These are phyloP conservation scores for Oenanthe melanoleuca DNA, from an alignment of 2,113 vertebrate genomes.

Conservation along the genomic window DNA sequence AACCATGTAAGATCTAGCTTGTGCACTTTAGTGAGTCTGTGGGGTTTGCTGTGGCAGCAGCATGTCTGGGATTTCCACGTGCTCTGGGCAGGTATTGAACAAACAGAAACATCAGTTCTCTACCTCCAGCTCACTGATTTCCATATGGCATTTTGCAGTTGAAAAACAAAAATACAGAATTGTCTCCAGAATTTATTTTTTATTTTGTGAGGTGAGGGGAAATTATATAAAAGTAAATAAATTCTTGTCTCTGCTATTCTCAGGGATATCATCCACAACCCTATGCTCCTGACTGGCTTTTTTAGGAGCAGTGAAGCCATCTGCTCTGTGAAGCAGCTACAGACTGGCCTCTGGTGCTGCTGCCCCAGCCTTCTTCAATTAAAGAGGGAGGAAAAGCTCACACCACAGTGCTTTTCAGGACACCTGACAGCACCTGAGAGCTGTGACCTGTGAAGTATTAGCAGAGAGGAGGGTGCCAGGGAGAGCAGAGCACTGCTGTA, in stretches of 20 bases:
- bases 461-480: accelerated
- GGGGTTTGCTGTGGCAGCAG: background rate
- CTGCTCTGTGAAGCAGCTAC: background rate
- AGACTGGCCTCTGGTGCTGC: background rate
- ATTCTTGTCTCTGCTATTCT: background rate
- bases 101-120: background rate
- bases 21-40: background rate
- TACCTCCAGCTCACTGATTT: background rate
- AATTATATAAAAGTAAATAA: background rate
- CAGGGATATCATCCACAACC: background rate
- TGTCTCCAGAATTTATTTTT: background rate
- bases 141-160: background rate
- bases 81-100: background rate
- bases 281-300: background rate
- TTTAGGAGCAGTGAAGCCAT: background rate
- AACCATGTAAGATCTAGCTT: accelerated
- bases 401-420: background rate
- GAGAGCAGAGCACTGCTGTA: accelerated
- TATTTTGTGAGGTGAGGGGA: background rate
- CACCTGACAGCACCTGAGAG: accelerated
- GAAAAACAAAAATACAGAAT: background rate
- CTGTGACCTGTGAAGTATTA: accelerated
- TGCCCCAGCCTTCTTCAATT: background rate
- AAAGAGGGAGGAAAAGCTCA: background rate
- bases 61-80: accelerated